Evolutionary conservation across 2,888 invertebrate genomes (phyloP), one percentile per base, ranked within the genome.

Genomic region (Seira ritae): DNA sequence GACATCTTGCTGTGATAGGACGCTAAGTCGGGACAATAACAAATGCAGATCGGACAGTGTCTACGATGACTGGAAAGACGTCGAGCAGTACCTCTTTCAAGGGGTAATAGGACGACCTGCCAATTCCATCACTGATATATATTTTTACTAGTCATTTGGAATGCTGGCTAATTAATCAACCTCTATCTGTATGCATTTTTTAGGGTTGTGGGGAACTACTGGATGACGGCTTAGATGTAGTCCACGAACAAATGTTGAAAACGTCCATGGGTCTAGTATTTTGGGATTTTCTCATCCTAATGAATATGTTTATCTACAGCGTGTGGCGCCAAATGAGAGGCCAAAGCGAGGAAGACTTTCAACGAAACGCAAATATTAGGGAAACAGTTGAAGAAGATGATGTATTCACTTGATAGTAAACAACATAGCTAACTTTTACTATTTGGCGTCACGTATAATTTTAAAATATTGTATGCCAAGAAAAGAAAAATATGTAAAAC

Each of bases 31-130:
- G 76, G 84, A 84, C 80, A 73, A 84, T 81, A 84, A 69, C 73
- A 84, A 81, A 66, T 84, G 84, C 84, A 81, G 76, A 81, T 81
- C 84, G 68, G 84, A 84, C 70, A 84, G 79, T 70, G 81, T 84
- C 73, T 84, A 84, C 37, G 84, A 84, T 65, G 81, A 84, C 65
- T 84, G 80, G 82, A 78, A 82, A 74, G 82, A 82, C 55, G 75
- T 80, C 76, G 80, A 71, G 17, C 84, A 75, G 62, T 82, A 79
- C 72, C 79, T 82, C 46, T 85, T 81, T 24, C 71, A 81, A 15
- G 65, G 84, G 78, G 84, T 81, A 23, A 50, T 8, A 31, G 8
- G 8, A 31, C 31, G n/a, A n/a, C n/a, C n/a, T n/a, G n/a, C n/a
- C n/a, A n/a, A n/a, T n/a, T n/a, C n/a, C n/a, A n/a, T n/a, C n/a